Base-by-base conservation (phyloP, 2,113 vertebrate species). In the Anguilla japonica region DNA sequence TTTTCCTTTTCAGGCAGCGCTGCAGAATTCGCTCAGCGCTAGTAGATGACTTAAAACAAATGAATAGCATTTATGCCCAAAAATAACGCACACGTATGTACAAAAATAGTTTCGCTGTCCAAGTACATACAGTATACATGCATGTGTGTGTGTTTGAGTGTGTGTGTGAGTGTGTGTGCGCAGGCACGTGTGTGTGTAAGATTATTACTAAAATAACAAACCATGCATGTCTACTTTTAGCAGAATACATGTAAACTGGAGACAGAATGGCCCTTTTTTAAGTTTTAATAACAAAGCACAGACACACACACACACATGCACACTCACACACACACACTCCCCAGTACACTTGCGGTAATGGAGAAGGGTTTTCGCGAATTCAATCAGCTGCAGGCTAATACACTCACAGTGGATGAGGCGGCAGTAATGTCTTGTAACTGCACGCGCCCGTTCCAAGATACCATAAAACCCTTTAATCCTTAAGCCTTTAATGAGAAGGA, bases 401-500 rank as follows among this genome's bases (percentile, higher is more conserved):
- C 50, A 46, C 41, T 13, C 18, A 16, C 79, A 46, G 41, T 53
- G 81, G 20, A 43, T n/a, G 41, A 46, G 46, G 26, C 46, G 2
- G 81, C 22, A 82, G 43, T 46, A 82, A 82, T n/a, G 46, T 20
- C 46, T 50, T 26, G 26, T 13, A n/a, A 46, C 41, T 46, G 41
- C 46, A 82, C 20, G 22, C 26, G 20, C 43, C 43, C 40, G 50
- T 83, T 57, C 43, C 82, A 83, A 18, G 46, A 83, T 83, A 60
- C 53, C 18, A 56, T 60, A 56, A 83, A 57, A 60, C 53, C 39
- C 79, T 40, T 20, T 83, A 83, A 78, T 79, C 84, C 84, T 43
- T 46, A 40, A 84, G 63, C 83, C 29, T 71, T 75, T 67, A 84
- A 84, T 71, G 83, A 84, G 41, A 22, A 11, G 3, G 50, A 46